A percentile compares a stretch with the other conserved stretches of the same genome.
Evolutionary conservation across 2,797 vertebrate genomes (phyloP).

Genomic region (Neosilurus hyrtlii): DNA sequence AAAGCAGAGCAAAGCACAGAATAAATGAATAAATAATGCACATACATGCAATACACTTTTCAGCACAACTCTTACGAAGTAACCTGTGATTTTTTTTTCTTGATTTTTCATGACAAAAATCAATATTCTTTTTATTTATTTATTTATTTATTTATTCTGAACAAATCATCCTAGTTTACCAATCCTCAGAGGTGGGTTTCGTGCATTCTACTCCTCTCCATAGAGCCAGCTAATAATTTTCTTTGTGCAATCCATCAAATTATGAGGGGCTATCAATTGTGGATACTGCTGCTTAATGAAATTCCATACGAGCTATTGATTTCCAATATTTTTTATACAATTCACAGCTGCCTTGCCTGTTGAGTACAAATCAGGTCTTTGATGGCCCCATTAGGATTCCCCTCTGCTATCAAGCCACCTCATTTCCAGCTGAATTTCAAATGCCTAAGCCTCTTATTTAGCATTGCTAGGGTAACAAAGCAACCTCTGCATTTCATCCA

Average conservation of each 20-base stretch:
- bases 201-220: constrained; percentile 81
- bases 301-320: constrained; percentile 99
- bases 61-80: constrained; percentile 72
- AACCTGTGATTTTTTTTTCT: constrained; percentile 71
- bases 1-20: constrained; percentile 45
- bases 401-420: constrained; percentile 87
- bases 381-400: constrained; percentile 96
- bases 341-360: constrained; percentile 90
- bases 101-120: constrained; percentile 84
- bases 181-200: constrained; percentile 79
- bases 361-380: constrained; percentile 95
- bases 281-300: constrained; percentile 99
- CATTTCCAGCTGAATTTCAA: constrained; percentile 94
- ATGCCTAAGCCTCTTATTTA: constrained; percentile 86
- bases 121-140: constrained; percentile 75
- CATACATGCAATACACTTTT: constrained; percentile 76
- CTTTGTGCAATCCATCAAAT: constrained; percentile 99
- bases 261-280: constrained; percentile 98
- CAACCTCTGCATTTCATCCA: constrained; percentile 75
- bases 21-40: constrained; percentile 80
- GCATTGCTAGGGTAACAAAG: constrained; percentile 82
- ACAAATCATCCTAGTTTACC: constrained; percentile 94
- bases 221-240: constrained; percentile 96
- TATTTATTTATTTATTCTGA: constrained; percentile 79
- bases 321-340: constrained; percentile 98